Conservation (phyloP, 2,113 vertebrate species). For the Pithys albifrons region DNA sequence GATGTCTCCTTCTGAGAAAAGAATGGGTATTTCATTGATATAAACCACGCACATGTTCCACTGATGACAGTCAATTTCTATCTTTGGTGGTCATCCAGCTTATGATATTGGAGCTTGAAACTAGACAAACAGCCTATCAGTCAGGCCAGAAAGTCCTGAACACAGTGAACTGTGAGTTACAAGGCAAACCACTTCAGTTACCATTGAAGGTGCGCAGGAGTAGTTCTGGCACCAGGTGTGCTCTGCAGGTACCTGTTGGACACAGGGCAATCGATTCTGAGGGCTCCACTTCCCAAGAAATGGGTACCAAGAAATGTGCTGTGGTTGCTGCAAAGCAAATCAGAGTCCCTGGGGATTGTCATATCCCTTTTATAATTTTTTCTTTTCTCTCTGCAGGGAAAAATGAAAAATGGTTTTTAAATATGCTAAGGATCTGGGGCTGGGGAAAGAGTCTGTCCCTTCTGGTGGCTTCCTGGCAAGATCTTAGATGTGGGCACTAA, state of each 20-base stretch:
- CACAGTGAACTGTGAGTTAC: neutral
- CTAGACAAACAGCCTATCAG: neutral
- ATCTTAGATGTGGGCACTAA: neutral
- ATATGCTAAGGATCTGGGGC: neutral
- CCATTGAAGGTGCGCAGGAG: neutral
- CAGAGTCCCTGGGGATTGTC: neutral
- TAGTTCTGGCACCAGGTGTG: neutral
- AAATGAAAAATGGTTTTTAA: neutral
- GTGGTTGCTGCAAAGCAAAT: neutral
- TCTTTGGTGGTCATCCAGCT: neutral
- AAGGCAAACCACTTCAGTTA: neutral
- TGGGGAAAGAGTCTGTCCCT: neutral
- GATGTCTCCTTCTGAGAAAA: neutral
- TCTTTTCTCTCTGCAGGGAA: neutral
- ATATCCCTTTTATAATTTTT: neutral
- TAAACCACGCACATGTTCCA: neutral
- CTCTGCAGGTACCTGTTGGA: neutral
- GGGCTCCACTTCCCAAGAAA: neutral
- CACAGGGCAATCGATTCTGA: fast-evolving
- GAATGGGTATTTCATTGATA: neutral
- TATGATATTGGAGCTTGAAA: neutral
- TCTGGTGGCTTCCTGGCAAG: neutral
- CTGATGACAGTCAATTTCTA: neutral
- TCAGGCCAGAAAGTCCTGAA: neutral
- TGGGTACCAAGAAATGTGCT: neutral